These are phyloP conservation scores for Pharmacophagus antenor DNA, from an alignment of 2,888 invertebrate genomes.

Conservation along the genomic window DNA sequence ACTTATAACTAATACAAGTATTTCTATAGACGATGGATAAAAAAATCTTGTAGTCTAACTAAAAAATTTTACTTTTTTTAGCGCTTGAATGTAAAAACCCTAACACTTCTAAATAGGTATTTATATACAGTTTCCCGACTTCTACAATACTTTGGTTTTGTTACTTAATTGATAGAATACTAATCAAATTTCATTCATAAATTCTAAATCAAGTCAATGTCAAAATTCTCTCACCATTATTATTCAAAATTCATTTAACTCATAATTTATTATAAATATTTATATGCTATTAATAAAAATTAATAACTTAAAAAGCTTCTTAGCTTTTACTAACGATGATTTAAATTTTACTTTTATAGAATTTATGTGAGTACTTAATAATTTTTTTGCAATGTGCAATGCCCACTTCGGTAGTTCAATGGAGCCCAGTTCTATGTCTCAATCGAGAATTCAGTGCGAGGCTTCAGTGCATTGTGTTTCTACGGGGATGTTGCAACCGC, in stretches of 20 bases:
- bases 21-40: too few relatives aligned
- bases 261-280: too few relatives aligned
- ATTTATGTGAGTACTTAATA: neutral
- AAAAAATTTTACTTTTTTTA: too few relatives aligned
- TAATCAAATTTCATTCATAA: too few relatives aligned
- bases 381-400: slow-evolving; percentile 10
- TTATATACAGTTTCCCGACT: neutral
- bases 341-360: too few relatives aligned
- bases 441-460: slow-evolving; percentile 68
- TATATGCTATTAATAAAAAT: too few relatives aligned
- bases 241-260: too few relatives aligned
- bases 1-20: too few relatives aligned
- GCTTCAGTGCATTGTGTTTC: slow-evolving; percentile 62
- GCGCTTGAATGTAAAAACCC: neutral
- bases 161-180: neutral
- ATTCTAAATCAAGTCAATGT: too few relatives aligned
- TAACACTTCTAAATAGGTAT: neutral
- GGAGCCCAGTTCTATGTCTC: slow-evolving; percentile 51
- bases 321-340: neutral
- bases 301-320: neutral
- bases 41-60: too few relatives aligned
- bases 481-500: slow-evolving; percentile 62
- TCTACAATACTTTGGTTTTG: neutral
- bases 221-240: too few relatives aligned
- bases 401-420: slow-evolving; percentile 27